Evolutionary conservation across 2,888 invertebrate genomes (phyloP).

Genomic region (Papilio protenor): DNA sequence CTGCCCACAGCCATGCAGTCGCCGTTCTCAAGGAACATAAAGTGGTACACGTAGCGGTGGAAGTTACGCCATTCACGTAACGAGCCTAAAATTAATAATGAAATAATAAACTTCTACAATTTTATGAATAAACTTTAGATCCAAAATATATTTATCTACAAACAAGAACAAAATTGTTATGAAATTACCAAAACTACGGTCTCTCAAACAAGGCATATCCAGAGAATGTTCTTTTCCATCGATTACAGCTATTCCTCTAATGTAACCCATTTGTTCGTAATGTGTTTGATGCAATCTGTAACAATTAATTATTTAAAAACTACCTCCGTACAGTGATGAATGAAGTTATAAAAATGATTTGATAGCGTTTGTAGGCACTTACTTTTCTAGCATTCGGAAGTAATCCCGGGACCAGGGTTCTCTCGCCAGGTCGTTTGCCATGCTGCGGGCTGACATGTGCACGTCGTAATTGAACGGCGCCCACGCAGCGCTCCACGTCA

Average conservation of each 20-base stretch:
- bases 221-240: conserved; percentile 78
- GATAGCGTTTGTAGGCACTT: conserved; percentile 50
- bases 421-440: conserved; percentile 87
- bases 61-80: conserved; percentile 87
- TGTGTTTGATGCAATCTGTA: conserved; percentile 88
- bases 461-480: conserved; percentile 87
- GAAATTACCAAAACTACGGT: conserved; percentile 86
- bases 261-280: conserved; percentile 89
- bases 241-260: conserved; percentile 83
- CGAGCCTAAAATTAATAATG: conserved; percentile 66
- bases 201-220: conserved; percentile 86
- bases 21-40: conserved; percentile 87
- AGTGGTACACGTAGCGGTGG: conserved; percentile 89
- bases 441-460: conserved; percentile 84
- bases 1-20: conserved; percentile 87
- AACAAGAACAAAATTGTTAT: neutral
- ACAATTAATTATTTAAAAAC: conserved; percentile 40
- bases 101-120: neutral
- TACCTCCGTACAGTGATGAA: too few relatives aligned
- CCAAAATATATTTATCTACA: neutral
- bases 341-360: neutral
- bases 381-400: conserved; percentile 87
- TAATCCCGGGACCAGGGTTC: conserved; percentile 88
- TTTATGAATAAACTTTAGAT: neutral
- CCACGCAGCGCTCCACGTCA: conserved; percentile 85